phyloP scores from a whole-genome alignment of 2,888 invertebrate species.

The Phortica magna region DNA sequence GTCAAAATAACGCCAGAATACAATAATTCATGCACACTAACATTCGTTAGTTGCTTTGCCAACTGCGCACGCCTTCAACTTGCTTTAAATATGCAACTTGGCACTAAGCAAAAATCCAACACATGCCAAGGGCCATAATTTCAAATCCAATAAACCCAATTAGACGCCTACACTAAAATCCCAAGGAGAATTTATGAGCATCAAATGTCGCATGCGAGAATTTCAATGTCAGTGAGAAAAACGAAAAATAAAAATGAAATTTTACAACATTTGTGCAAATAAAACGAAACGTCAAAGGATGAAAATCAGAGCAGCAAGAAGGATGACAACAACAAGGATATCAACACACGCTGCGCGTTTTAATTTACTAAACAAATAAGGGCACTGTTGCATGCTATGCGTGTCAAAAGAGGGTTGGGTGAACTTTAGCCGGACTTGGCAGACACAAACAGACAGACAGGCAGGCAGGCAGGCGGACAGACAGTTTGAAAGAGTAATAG shows the following conservation, averaged over 20 bases:
- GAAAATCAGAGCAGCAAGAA: neutral
- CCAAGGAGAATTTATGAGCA: slow-evolving; percentile 17
- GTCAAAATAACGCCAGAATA: too few species aligned
- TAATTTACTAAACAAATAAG: slow-evolving; percentile 34
- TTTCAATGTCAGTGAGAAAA: slow-evolving; percentile 22
- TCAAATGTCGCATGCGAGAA: slow-evolving; percentile 1
- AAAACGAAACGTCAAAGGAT: slow-evolving; percentile 21
- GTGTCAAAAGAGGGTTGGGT: neutral
- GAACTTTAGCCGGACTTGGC: neutral
- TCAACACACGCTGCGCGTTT: slow-evolving; percentile 25
- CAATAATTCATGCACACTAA: too few species aligned
- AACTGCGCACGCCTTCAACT: neutral
- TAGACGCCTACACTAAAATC: slow-evolving; percentile 17
- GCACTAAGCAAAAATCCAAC: neutral
- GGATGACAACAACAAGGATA: slow-evolving; percentile 10
- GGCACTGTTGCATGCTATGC: slow-evolving; percentile 9
- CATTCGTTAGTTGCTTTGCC: neutral
- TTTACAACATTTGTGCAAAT: slow-evolving; percentile 30
- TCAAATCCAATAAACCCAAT: slow-evolving; percentile 24
- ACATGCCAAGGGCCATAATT: neutral
- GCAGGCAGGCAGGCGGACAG: neutral
- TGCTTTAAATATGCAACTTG: neutral
- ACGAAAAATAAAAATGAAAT: neutral
- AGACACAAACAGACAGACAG: neutral
- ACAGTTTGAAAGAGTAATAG: too few species aligned